Conservation (phyloP, 2,888 invertebrate genomes). For the Pterostichus madidus region DNA sequence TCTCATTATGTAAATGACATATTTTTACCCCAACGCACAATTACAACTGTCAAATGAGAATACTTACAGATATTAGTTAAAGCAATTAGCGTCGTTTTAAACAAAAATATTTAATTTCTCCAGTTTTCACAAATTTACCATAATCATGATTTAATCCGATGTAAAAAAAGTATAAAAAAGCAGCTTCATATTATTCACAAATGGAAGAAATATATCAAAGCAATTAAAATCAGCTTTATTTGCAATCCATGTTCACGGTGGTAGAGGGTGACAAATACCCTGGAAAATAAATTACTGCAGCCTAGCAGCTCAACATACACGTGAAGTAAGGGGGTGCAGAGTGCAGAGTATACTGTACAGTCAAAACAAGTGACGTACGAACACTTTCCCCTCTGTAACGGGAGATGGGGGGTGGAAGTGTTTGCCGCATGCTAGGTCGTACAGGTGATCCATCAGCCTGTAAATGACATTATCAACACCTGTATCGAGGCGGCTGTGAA, state of each 20-base stretch:
- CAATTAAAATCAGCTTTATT: constrained; percentile 65
- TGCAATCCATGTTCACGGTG: constrained; percentile 35
- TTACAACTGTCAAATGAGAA: too few relatives aligned
- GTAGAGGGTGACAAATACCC: constrained; percentile 57
- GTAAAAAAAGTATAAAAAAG: constrained; percentile 8
- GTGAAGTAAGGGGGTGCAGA: constrained; percentile 31
- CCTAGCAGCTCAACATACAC: constrained; percentile 19
- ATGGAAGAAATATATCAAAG: constrained; percentile 45
- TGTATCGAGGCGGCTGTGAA: constrained; percentile 70
- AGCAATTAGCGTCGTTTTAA: too few relatives aligned
- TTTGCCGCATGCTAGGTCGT: constrained; percentile 51
- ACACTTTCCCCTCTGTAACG: constrained; percentile 34
- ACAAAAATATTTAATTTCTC: too few relatives aligned
- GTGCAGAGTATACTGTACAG: constrained; percentile 9
- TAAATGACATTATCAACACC: constrained; percentile 73
- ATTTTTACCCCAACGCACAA: too few relatives aligned
- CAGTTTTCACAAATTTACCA: background rate
- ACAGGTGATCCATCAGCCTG: constrained; percentile 71
- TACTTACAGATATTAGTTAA: too few relatives aligned
- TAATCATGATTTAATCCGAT: too few relatives aligned
- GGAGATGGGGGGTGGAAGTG: constrained; percentile 42
- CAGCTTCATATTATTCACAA: constrained; percentile 35
- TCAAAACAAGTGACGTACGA: constrained; percentile 42
- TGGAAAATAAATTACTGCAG: constrained; percentile 50
- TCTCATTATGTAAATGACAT: too few relatives aligned